Conservation (phyloP, 1,140 invertebrate genomes). For the Drosophila tropicalis region DNA sequence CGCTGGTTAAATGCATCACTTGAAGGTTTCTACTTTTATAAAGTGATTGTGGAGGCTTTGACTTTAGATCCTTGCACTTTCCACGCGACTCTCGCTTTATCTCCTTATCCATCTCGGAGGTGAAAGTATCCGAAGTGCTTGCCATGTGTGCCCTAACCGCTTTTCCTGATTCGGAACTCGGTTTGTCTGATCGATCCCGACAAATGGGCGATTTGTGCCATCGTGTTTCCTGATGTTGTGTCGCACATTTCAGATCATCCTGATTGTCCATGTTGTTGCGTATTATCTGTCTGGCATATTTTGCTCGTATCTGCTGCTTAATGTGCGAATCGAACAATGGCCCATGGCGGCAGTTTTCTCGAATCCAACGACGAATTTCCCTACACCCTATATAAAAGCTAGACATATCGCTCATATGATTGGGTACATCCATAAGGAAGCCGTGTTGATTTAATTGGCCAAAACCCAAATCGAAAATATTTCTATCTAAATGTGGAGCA, state of each 20-base stretch:
- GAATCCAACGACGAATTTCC: slow-evolving; percentile 48
- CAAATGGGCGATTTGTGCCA: neutral
- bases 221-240: too few relatives aligned
- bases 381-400: slow-evolving; percentile 44
- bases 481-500: neutral
- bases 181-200: neutral
- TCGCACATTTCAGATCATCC: accelerated
- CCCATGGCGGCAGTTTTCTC: slow-evolving; percentile 56
- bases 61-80: neutral
- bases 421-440: slow-evolving; percentile 23
- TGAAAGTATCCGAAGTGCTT: slow-evolving; percentile 22
- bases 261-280: slow-evolving; percentile 38
- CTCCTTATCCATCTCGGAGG: slow-evolving; percentile 14
- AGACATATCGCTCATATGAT: neutral
- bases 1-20: neutral
- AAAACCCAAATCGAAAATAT: slow-evolving; percentile 61
- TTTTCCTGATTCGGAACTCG: slow-evolving; percentile 16
- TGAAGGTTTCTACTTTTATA: neutral
- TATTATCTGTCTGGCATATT: slow-evolving; percentile 45
- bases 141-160: slow-evolving; percentile 17
- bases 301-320: slow-evolving; percentile 16
- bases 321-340: slow-evolving; percentile 15
- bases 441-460: slow-evolving; percentile 25
- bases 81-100: neutral
- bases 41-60: neutral